phyloP scores from a whole-genome alignment of 2,113 vertebrate species.

The Sinocyclocheilus anshuiensis region DNA sequence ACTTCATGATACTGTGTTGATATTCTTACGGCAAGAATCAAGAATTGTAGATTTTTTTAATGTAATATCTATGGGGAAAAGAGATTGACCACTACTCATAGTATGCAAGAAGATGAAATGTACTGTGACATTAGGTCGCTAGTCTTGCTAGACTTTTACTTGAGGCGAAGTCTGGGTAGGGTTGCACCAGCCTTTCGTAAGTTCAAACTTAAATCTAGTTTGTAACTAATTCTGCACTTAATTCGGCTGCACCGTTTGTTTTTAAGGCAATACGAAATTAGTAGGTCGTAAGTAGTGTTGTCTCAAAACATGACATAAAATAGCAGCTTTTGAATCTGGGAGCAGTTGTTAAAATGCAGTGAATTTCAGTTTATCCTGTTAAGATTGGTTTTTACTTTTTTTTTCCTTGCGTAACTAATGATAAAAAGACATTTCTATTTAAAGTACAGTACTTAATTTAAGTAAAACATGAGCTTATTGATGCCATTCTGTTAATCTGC shows the following conservation, averaged over 20 bases:
- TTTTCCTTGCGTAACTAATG: too few relatives aligned
- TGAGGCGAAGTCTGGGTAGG: neutral
- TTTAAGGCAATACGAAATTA: neutral
- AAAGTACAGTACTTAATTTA: neutral
- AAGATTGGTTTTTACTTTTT: neutral
- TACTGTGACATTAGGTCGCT: neutral
- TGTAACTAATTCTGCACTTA: neutral
- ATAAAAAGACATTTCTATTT: neutral
- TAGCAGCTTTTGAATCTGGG: neutral
- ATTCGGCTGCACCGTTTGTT: neutral
- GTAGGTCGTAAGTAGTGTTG: neutral
- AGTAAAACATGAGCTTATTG: neutral
- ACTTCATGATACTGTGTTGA: neutral
- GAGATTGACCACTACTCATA: neutral
- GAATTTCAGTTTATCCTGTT: neutral
- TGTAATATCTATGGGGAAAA: neutral
- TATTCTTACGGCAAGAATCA: neutral
- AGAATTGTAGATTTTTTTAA: neutral
- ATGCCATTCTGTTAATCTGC: neutral
- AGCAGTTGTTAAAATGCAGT: neutral
- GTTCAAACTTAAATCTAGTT: conserved; percentile 4
- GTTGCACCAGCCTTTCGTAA: neutral
- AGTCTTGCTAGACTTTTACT: neutral
- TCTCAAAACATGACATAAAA: neutral
- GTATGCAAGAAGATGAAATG: conserved; percentile 16